Base-by-base conservation (phyloP, 1,140 invertebrate genomes). In the Magallana ariakensis region DNA sequence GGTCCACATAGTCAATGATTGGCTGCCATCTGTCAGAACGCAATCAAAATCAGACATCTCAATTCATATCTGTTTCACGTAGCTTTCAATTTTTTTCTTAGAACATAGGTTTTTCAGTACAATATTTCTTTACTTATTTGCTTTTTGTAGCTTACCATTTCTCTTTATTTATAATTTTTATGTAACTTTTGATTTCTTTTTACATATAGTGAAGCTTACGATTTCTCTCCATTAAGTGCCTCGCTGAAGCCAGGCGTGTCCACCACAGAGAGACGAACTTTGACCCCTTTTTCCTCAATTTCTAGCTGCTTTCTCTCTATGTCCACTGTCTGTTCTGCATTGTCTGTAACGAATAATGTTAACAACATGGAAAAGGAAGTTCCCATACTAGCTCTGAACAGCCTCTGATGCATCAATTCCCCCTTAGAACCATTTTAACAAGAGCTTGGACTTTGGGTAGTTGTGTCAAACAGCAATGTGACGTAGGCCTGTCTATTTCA, bases 1-100 rank as follows among this genome's bases (percentile, higher is more conserved):
- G 97, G 93, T 99, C 98, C 87, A 99, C 98, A 94, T 99, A 99
- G 92, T 99, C 97, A 88, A 99, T 97, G 22, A 99, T 97, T 19
- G 98, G 98, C 91, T 98, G 97, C 98, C 98, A 99, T 95, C 98
- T 97, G 94, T 84, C n/a, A 84, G 58, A 26, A 11, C 15, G 15
- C 58, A 60, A 60, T 13, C n/a, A n/a, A n/a, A n/a, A n/a, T n/a
- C 58, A 60, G 11, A n/a, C 58, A 60, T 60, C n/a, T 16, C n/a
- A 60, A 13, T n/a, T 46, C 33, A 46, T 46, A 11, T 6, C 58
- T 16, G n/a, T n/a, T 60, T 60, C 58, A 60, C 58, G 5, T 60
- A 60, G 10, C 9, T 13, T 60, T 6, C 58, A 60, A 60, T 16
- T n/a, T 46, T 46, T 46, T 46, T n/a, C n/a, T 46, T 46, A 46